phyloP scores from a whole-genome alignment of 2,797 vertebrate species.

The Chelonia mydas region DNA sequence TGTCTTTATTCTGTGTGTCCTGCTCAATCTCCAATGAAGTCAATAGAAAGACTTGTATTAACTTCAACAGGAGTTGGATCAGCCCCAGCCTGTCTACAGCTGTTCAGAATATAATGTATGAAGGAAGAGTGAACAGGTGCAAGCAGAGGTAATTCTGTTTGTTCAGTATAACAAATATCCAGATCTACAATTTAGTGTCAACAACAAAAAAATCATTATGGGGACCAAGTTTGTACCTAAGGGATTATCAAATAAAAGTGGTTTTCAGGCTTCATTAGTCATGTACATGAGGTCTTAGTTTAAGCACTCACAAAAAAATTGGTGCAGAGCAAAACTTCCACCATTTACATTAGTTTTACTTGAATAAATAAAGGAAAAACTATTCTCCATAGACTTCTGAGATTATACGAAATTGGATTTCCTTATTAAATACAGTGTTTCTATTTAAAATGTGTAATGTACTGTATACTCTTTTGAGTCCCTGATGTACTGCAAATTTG shows the following conservation, averaged over 20 bases:
- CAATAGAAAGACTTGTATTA: background rate
- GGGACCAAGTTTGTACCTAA: constrained; percentile 29
- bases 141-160: background rate
- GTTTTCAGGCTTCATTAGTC: constrained; percentile 30
- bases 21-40: background rate
- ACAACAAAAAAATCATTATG: background rate
- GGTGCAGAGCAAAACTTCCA: background rate
- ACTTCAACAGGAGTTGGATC: background rate
- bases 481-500: constrained; percentile 9
- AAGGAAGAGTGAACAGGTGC: background rate
- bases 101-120: background rate
- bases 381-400: background rate
- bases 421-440: background rate
- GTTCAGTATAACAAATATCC: background rate
- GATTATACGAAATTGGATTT: constrained; percentile 24
- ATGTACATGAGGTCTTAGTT: background rate
- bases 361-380: constrained; percentile 16
- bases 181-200: background rate
- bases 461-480: background rate
- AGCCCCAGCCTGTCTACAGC: background rate
- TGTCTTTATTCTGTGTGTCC: background rate
- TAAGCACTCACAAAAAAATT: constrained; percentile 29
- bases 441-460: background rate
- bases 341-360: background rate
- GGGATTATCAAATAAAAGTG: constrained; percentile 48